phyloP scores from a whole-genome alignment of 2,797 vertebrate genomes.

The Hyperoplus immaculatus region DNA sequence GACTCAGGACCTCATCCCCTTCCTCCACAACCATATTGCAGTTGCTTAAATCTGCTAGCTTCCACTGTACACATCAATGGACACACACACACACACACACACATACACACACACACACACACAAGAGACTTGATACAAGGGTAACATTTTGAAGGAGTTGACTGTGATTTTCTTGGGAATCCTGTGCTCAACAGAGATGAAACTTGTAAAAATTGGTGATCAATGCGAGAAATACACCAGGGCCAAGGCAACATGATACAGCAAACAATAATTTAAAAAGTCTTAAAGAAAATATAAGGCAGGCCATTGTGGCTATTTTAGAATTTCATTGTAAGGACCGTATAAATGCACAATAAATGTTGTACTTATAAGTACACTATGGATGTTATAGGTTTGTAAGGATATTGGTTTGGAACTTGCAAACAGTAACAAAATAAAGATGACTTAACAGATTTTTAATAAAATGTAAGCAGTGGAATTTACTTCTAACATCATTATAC shows the following conservation, averaged over 20 bases:
- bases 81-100: conserved; percentile 38
- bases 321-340: background rate
- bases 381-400: background rate
- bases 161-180: conserved; percentile 62
- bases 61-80: conserved; percentile 72
- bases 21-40: conserved; percentile 79
- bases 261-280: conserved; percentile 18
- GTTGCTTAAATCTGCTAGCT: conserved; percentile 76
- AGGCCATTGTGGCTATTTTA: background rate
- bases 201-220: conserved; percentile 51
- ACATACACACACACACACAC: conserved; percentile 45
- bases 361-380: background rate
- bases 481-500: no score
- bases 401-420: background rate
- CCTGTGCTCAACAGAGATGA: conserved; percentile 52
- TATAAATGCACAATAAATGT: background rate
- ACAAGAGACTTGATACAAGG: conserved; percentile 64
- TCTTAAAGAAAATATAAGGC: background rate
- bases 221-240: conserved; percentile 36
- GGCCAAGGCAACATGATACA: conserved; percentile 37
- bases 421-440: no score
- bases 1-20: conserved; percentile 73
- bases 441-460: no score
- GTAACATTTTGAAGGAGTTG: conserved; percentile 65
- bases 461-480: no score